Evolutionary conservation across 2,797 vertebrate species (phyloP).

Genomic region (Pangasius mekongensis): DNA sequence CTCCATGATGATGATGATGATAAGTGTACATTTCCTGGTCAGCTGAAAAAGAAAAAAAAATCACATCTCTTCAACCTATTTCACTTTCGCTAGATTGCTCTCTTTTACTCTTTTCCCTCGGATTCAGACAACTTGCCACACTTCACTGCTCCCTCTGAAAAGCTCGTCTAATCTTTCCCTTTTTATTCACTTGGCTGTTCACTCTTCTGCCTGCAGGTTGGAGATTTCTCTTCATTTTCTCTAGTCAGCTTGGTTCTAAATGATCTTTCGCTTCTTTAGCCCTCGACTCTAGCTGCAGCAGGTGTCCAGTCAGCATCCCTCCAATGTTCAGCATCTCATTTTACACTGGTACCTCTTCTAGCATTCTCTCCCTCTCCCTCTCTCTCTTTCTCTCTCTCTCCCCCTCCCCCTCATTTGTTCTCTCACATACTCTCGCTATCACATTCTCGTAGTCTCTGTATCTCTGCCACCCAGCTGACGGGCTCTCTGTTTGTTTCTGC

Average conservation of each 20-base stretch:
- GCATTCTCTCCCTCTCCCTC: slow-evolving; percentile 7
- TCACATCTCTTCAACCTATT: not conserved
- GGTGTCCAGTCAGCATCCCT: slow-evolving; percentile 44
- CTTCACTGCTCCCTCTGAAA: not conserved
- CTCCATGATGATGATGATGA: not conserved
- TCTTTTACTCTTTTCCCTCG: not conserved
- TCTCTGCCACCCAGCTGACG: not conserved
- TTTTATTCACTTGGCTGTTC: not conserved
- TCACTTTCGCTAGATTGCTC: not conserved
- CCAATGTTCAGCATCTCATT: slow-evolving; percentile 29
- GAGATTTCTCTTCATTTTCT: not conserved
- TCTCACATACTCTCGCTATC: slow-evolving; percentile 21
- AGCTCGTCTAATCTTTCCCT: not conserved
- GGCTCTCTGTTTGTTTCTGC: not conserved
- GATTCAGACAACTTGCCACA: not conserved
- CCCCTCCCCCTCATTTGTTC: slow-evolving; percentile 33
- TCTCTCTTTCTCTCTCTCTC: slow-evolving; percentile 44
- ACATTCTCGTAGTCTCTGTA: slow-evolving; percentile 11
- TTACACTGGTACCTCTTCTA: slow-evolving; percentile 30
- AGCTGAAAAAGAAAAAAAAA: not conserved
- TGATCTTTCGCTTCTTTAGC: slow-evolving; percentile 7
- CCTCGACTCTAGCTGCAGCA: slow-evolving; percentile 19
- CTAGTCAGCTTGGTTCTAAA: not conserved
- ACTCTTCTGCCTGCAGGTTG: not conserved
- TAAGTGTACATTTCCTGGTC: not conserved